Base-by-base conservation (phyloP, 1,140 invertebrate genomes). In the Lepidotrigona ventralis region DNA sequence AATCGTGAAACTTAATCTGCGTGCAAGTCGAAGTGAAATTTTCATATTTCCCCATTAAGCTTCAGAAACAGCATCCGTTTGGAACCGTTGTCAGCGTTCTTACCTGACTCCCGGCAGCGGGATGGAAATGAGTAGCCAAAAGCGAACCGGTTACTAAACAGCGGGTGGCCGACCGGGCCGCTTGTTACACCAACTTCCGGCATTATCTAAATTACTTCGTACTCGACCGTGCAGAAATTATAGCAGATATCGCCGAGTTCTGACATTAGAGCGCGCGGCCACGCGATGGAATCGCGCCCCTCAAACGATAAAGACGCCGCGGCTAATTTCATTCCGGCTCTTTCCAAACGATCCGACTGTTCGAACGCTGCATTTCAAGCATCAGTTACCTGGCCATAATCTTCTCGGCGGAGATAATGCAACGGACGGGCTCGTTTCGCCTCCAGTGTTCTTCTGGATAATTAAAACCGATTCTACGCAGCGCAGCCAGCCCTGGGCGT, bases 121-220 rank as follows among this genome's bases (percentile, higher is more conserved):
- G 54, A 17, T 21, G 29, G 46, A 74, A 74, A 68, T 21, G 56
- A 58, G n/a, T 46, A 23, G 39, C 23, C 14, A 46, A 26, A 70
- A 63, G n/a, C 26, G 23, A 6, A 4, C 51, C 19, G 29, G 14
- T 54, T 11, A 29, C n/a, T 66, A 66, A 83, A 70, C 76, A 73
- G 15, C 12, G 26, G 51, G 23, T n/a, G 21, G n/a, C 33, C 0
- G n/a, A 26, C 19, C 6, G 66, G 39, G 60, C 21, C 26, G 33
- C 53, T 56, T 60, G 81, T 77, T 83, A 78, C 39, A 4, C 19
- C 53, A 87, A 88, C 86, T 88, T 88, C 53, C 81, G 73, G 75
- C 84, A 86, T 86, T 86, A 88, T 81, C 86, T 83, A 84, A 86
- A 86, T 88, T 86, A 86, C 84, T 83, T 86, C 79, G 83, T 86